phyloP scores from a whole-genome alignment of 2,888 invertebrate species.

The Sycophila texana region DNA sequence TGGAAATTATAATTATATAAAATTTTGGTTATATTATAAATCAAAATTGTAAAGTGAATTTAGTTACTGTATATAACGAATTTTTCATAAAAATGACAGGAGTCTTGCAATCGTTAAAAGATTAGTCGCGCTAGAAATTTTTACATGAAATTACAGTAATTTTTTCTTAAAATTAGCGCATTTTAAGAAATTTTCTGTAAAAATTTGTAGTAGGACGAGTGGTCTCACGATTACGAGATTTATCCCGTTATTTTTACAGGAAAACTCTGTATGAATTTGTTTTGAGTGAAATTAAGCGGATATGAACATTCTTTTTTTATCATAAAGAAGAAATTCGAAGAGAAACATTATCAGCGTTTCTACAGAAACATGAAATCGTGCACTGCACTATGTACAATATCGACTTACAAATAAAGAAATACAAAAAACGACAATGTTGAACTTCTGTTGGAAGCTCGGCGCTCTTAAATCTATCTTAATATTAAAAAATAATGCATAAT shows the following conservation, averaged over 20 bases:
- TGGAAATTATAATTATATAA: neutral
- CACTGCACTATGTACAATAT: slow-evolving; percentile 55
- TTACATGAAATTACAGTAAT: too few species aligned
- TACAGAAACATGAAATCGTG: slow-evolving; percentile 44
- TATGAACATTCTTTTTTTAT: slow-evolving; percentile 14
- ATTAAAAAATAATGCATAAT: slow-evolving; percentile 48
- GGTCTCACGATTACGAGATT: slow-evolving; percentile 17
- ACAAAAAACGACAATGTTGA: slow-evolving; percentile 55
- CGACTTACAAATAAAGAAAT: slow-evolving; percentile 55
- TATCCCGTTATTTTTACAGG: neutral
- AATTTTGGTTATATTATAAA: too few species aligned
- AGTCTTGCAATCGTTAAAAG: neutral
- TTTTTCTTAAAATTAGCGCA: neutral
- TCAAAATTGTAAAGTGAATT: too few species aligned
- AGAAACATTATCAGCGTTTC: slow-evolving; percentile 10
- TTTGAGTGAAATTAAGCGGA: neutral
- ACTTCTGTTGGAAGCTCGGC: slow-evolving; percentile 54
- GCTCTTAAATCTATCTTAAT: slow-evolving; percentile 53
- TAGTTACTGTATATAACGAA: too few species aligned
- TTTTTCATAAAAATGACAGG: neutral
- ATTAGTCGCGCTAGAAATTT: too few species aligned
- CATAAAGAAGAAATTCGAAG: slow-evolving; percentile 8
- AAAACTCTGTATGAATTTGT: too few species aligned
- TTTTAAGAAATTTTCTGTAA: neutral
- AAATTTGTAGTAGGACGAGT: too few species aligned